Base-by-base conservation (phyloP, 1,140 invertebrate species). In the Drosophila biarmipes region DNA sequence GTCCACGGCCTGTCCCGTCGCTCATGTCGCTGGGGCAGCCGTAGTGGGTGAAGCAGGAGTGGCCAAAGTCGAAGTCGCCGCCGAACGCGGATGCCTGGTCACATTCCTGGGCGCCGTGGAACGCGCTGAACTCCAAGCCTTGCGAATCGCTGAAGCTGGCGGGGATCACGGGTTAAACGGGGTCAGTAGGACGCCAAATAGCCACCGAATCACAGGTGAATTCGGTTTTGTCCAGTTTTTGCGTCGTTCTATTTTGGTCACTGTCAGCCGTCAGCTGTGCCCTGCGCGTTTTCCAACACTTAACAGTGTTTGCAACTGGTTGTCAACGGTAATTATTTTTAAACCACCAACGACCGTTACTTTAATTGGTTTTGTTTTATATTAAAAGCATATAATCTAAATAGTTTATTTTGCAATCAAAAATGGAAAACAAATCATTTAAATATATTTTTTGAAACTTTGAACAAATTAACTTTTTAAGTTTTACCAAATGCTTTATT, bases 41-140 rank as follows among this genome's bases (percentile, higher is more conserved):
- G 74, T 62, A 78, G 46, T 75, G 57, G 3, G 45, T 61, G 38
- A 78, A 86, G 34, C 61, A 64, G 15, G 53, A 27, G 11, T 55
- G 66, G 2, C 31, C 29, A n/a, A 59, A 45, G 37, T 72, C 48
- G 7, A 52, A 61, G 46, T 67, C 66, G 21, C 66, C 73, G 15
- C 46, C 43, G 12, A 80, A 59, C 31, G 54, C 19, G 8, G 43
- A 53, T 15, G 12, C 29, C 31, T 46, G 64, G 27, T 62, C 17
- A 24, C 51, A 82, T 45, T 54, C 61, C 27, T 68, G 62, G n/a
- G n/a, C 12, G 1, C 58, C 58, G 31, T 10, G 2, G 19, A 67
- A 45, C 3, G 57, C 3, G 27, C 42, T 31, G 4, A 43, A 56
- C 7, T 52, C 27, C 29, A 24, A 17, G 31, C 42, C 31, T 10